phyloP scores from a whole-genome alignment of 1,140 invertebrate species.

The Bactericera cockerelli region DNA sequence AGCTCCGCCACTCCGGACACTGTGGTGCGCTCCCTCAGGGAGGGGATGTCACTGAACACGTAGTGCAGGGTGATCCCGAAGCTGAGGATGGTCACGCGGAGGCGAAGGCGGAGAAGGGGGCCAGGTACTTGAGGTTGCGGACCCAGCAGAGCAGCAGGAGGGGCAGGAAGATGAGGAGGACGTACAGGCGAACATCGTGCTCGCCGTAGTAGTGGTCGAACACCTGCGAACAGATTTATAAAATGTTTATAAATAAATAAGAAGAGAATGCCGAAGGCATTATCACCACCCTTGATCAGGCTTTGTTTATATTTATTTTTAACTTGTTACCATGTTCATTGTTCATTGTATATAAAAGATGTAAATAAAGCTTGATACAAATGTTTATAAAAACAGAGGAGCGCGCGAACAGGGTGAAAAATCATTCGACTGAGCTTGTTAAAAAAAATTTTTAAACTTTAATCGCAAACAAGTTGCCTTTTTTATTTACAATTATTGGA shows the following conservation, averaged over 20 bases:
- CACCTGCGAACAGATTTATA: constrained; percentile 16
- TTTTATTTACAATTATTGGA: too few relatives aligned
- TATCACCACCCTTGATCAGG: too few relatives aligned
- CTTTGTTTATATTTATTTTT: too few relatives aligned
- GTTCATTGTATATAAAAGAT: too few relatives aligned
- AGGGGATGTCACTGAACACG: constrained; percentile 19
- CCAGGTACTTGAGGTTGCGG: constrained; percentile 31
- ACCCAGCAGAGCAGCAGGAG: constrained; percentile 23
- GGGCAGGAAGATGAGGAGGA: constrained; percentile 20
- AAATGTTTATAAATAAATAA: background rate
- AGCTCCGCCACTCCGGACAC: constrained; percentile 2
- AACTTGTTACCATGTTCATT: too few relatives aligned
- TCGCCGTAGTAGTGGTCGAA: constrained; percentile 14
- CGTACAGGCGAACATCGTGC: background rate
- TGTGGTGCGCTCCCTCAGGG: background rate
- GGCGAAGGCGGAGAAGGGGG: constrained; percentile 33
- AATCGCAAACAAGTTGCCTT: too few relatives aligned
- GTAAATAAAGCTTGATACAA: too few relatives aligned
- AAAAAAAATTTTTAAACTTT: too few relatives aligned
- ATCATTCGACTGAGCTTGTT: too few relatives aligned
- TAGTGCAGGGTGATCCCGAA: constrained; percentile 27
- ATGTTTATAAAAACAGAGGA: too few relatives aligned
- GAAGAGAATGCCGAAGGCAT: too few relatives aligned
- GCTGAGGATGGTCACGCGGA: constrained; percentile 28
- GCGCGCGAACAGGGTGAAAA: too few relatives aligned